Base-by-base conservation (phyloP, 2,888 invertebrate genomes). In the Melipona beecheii region DNA sequence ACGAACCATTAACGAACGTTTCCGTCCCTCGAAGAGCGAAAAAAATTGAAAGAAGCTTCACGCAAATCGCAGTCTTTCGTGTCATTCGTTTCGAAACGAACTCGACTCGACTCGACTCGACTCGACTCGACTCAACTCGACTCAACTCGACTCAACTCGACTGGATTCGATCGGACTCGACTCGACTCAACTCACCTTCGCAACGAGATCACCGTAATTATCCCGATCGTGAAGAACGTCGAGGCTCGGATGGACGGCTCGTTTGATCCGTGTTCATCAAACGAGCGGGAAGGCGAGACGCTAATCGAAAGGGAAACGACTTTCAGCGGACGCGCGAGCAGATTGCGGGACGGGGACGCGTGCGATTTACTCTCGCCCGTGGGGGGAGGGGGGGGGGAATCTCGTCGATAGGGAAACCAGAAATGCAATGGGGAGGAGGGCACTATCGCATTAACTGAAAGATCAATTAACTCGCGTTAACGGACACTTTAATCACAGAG, bases 381-480 rank as follows among this genome's bases (percentile, higher is more conserved):
- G 31, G 4, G 31, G 31, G 4, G 4, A 4, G 27, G n/a, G 78
- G 77, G 79, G 75, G 71, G 70, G 75, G 81, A 78, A 82, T 78
- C 82, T 82, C 75, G 86, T 70, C 68, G 80, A 74, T 73, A 79
- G 83, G 81, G 83, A 84, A 82, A 81, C 77, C 64, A 75, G 85
- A 85, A 81, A 83, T 74, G 58, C 78, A 75, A 81, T 60, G 76
- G 43, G 36, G 75, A 75, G 36, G 75, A 75, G 78, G 83, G 73
- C 78, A 82, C 79, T 85, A 79, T 85, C 87, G 78, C 81, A 81
- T 83, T 89, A 80, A 85, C 72, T 69, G 81, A 85, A 81, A 77
- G 89, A 90, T 91, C 91, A 88, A 91, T 91, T 90, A 91, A 91
- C 89, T 87, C 87, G 86, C 86, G 89, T 87, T 90, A 90, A 91